Conservation (phyloP, 2,797 vertebrate genomes). For the Oceanodroma leucorhoa region DNA sequence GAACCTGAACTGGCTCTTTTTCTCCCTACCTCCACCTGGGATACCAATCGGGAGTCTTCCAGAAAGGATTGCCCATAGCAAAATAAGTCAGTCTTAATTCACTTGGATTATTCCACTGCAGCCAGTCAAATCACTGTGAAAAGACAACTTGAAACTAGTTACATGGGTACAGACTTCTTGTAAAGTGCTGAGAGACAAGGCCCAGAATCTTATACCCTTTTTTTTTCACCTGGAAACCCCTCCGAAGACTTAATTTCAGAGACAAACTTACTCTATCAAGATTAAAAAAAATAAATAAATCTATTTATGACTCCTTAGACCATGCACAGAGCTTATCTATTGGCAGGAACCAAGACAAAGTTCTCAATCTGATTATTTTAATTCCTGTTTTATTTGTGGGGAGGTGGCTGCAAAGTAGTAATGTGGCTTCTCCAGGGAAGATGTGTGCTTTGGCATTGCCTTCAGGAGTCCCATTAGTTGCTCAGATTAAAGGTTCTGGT, state of each 20-base stretch:
- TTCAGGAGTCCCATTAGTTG: constrained; percentile 54
- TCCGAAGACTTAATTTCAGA: not conserved
- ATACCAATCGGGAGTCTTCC: not conserved
- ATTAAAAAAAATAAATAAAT: not conserved
- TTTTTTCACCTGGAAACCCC: not conserved
- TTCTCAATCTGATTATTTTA: not conserved
- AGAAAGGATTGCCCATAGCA: not conserved
- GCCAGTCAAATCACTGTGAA: not conserved
- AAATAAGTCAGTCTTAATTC: not conserved
- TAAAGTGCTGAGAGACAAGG: not conserved
- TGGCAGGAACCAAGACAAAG: not conserved
- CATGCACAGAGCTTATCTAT: not conserved
- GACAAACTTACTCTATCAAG: not conserved
- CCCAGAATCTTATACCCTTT: not conserved
- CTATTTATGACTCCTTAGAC: not conserved
- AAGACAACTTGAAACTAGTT: not conserved
- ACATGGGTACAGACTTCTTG: not conserved
- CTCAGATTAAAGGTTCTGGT: constrained; percentile 56
- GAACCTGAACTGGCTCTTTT: not conserved
- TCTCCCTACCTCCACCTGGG: not conserved
- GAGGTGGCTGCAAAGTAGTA: not conserved
- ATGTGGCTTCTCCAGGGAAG: constrained; percentile 5
- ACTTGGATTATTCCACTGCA: not conserved
- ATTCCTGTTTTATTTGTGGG: not conserved
- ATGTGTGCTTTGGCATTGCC: constrained; percentile 37